phyloP scores from a whole-genome alignment of 2,113 vertebrate species.

The Cacatua alba region DNA sequence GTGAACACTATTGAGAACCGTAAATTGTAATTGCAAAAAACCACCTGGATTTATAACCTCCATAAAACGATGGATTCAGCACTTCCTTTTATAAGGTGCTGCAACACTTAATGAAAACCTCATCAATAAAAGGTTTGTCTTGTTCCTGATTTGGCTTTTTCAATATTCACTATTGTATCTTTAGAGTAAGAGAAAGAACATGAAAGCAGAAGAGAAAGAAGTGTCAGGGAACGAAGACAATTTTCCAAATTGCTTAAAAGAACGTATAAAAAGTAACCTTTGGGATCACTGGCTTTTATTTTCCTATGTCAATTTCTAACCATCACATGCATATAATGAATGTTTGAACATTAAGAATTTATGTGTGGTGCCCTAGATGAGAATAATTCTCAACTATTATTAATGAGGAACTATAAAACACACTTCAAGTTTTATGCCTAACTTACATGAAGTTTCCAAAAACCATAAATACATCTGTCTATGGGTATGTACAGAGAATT shows the following conservation, averaged over 20 bases:
- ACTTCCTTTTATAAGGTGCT: not conserved
- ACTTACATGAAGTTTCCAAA: constrained; percentile 28
- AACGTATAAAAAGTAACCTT: constrained; percentile 3
- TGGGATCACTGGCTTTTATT: constrained; percentile 33
- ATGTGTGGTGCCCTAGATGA: constrained; percentile 16
- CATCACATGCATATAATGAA: constrained; percentile 26
- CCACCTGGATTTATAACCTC: not conserved
- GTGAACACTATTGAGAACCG: not conserved
- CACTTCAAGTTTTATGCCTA: constrained; percentile 11
- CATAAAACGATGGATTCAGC: not conserved
- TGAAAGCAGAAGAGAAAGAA: not conserved
- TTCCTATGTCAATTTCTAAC: constrained; percentile 19
- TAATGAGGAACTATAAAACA: constrained; percentile 30
- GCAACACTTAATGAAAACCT: not conserved
- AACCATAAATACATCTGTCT: constrained; percentile 31
- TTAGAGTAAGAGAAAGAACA: not conserved
- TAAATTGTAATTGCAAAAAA: not conserved
- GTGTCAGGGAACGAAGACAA: not conserved
- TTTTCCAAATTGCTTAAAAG: not conserved
- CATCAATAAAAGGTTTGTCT: not conserved
- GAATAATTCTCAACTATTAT: constrained; percentile 53
- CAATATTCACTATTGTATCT: not conserved
- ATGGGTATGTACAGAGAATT: constrained; percentile 27
- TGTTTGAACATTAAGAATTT: constrained; percentile 29
- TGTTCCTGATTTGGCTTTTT: not conserved